A percentile compares a stretch with the other conserved stretches of the same genome.
Conservation (phyloP, 2,113 vertebrate species). For the Callithrix jacchus region DNA sequence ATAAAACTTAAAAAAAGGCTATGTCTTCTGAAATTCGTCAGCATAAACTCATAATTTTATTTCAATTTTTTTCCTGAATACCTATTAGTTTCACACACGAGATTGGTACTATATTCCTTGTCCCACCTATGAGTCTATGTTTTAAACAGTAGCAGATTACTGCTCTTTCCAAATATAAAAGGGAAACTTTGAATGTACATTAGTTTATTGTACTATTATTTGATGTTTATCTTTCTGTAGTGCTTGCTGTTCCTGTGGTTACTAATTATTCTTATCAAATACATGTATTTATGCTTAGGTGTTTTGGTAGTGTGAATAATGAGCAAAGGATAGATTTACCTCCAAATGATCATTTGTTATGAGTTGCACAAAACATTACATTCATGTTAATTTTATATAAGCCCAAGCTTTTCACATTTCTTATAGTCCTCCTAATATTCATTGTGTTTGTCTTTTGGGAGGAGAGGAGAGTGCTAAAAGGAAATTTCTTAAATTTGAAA, state of each 20-base stretch:
- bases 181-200: background rate
- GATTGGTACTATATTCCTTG: background rate
- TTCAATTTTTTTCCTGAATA: slow-evolving; percentile 29
- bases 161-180: background rate
- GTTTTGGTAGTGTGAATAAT: background rate
- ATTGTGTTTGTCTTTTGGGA: background rate
- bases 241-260: background rate
- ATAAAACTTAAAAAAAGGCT: background rate
- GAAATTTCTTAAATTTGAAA: slow-evolving; percentile 9
- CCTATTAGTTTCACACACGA: background rate
- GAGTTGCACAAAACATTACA: background rate
- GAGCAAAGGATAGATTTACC: background rate
- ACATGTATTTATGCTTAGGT: background rate
- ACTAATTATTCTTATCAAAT: slow-evolving; percentile 16
- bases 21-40: background rate
- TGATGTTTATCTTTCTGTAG: background rate
- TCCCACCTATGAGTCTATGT: background rate
- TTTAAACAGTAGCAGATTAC: background rate
- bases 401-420: background rate
- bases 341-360: background rate
- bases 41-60: background rate
- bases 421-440: background rate
- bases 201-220: background rate
- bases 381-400: slow-evolving; percentile 24
- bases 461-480: background rate